phyloP scores from a whole-genome alignment of 2,888 invertebrate species.

The Caenorhabditis macrosperma region DNA sequence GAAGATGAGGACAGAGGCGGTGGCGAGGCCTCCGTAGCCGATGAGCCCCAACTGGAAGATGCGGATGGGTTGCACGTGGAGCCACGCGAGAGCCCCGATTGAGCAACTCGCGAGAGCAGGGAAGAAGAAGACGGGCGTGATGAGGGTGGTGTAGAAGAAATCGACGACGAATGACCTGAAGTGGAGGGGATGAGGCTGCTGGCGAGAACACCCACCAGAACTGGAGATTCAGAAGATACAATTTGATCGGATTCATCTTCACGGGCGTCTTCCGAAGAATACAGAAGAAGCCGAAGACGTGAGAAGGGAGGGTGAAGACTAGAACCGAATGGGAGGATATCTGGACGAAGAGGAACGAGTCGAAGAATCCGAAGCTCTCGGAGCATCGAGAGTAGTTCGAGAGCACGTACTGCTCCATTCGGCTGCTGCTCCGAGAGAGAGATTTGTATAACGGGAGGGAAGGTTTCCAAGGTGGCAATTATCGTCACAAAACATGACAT shows the following conservation, averaged over 20 bases:
- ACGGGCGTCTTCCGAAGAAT: background rate
- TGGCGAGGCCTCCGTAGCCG: conserved; percentile 3
- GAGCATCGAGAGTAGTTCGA: background rate
- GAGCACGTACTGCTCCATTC: background rate
- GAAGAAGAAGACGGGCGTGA: conserved; percentile 17
- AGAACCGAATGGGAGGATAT: conserved; percentile 10
- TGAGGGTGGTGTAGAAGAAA: conserved; percentile 11
- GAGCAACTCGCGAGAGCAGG: conserved; percentile 13
- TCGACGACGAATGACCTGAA: conserved; percentile 21
- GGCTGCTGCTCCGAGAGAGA: background rate
- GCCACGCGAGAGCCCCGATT: background rate
- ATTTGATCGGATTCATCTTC: background rate
- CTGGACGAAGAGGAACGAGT: conserved; percentile 14
- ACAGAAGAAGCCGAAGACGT: conserved; percentile 13
- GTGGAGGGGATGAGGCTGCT: too few relatives aligned
- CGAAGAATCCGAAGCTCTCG: background rate
- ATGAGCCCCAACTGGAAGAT: conserved; percentile 13
- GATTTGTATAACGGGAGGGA: background rate
- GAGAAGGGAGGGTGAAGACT: background rate
- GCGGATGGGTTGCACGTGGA: background rate
- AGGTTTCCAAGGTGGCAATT: background rate
- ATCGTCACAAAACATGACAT: background rate
- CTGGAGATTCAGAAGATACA: conserved; percentile 12
- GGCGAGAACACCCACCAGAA: too few relatives aligned
- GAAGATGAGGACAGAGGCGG: conserved; percentile 5